phyloP scores from a whole-genome alignment of 2,113 vertebrate species.

The Arenaria interpres region DNA sequence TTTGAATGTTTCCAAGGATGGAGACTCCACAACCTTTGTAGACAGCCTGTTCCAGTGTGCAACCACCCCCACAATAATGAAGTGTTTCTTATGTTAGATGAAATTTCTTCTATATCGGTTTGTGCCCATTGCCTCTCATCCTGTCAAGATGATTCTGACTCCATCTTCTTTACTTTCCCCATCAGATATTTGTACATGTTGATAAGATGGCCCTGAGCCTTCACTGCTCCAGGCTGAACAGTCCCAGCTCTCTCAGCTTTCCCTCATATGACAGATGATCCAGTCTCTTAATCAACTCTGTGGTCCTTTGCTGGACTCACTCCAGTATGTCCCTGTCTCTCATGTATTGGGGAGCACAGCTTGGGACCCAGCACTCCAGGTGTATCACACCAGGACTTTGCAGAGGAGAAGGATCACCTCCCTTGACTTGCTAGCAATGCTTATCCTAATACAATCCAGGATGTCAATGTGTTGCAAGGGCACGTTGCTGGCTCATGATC shows the following conservation, averaged over 20 bases:
- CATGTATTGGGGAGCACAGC: background rate
- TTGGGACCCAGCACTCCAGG: background rate
- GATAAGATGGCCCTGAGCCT: background rate
- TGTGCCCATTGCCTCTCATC: background rate
- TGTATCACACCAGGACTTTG: background rate
- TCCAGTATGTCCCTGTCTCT: background rate
- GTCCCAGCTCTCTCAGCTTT: background rate
- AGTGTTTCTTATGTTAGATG: background rate
- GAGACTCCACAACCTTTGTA: background rate
- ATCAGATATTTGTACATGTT: background rate
- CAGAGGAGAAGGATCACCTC: background rate
- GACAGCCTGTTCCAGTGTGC: background rate
- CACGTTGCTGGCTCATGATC: rapidly evolving
- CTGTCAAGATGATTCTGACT: background rate
- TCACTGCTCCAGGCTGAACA: background rate
- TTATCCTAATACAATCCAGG: background rate
- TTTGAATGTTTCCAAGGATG: background rate
- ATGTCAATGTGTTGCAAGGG: background rate
- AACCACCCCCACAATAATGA: background rate
- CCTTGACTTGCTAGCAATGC: background rate
- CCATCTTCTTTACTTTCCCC: background rate
- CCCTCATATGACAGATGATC: background rate
- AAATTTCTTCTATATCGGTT: background rate
- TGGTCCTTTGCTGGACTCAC: background rate
- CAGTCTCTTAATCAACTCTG: background rate